Base-by-base conservation (phyloP, 2,888 invertebrate genomes). In the Metacarcinus magister region DNA sequence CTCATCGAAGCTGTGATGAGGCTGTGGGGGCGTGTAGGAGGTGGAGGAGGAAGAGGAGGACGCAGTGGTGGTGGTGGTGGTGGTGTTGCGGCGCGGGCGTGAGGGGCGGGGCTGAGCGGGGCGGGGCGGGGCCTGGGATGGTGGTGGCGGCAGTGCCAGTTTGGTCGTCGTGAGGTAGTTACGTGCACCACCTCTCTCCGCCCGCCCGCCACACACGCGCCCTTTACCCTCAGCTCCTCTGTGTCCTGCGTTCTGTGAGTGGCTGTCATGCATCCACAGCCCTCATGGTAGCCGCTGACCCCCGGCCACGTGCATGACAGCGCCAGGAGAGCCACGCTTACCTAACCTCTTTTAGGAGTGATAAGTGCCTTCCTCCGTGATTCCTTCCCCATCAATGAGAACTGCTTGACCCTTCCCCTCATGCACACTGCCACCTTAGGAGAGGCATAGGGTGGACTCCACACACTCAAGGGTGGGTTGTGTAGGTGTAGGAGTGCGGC, bases 11-110 rank as follows among this genome's bases (percentile, higher is more conserved):
- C 82, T 28, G 82, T 82, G 82, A 82, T 13, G 82, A 82, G 28
- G 82, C 16, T 19, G 82, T 7, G 82, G 82, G 23, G 82, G 28
- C 13, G 32, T 32, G 32, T 82, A 82, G 82, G 82, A 82, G 82
- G 32, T 32, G 28, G 82, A 82, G 28, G 82, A 28, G 16, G 82
- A 32, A 8, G 82, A 28, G 82, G 82, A 32, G 28, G 82, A 32
- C 32, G 82, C 32, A 23, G 67, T 67, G 28, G 82, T 82, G 82
- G 82, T 32, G 82, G 82, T 82, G 82, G 32, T 82, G 82, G 28
- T 82, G 32, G 82, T 28, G 82, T 32, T 82, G 82, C 82, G 82
- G 82, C 82, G 82, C 82, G 82, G 82, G 82, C 28, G 82, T 82
- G 82, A 82, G 82, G 82, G 82, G 82, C 82, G 82, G 82, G 82